Base-by-base conservation (phyloP, 2,888 invertebrate genomes). In the Pocota personata region DNA sequence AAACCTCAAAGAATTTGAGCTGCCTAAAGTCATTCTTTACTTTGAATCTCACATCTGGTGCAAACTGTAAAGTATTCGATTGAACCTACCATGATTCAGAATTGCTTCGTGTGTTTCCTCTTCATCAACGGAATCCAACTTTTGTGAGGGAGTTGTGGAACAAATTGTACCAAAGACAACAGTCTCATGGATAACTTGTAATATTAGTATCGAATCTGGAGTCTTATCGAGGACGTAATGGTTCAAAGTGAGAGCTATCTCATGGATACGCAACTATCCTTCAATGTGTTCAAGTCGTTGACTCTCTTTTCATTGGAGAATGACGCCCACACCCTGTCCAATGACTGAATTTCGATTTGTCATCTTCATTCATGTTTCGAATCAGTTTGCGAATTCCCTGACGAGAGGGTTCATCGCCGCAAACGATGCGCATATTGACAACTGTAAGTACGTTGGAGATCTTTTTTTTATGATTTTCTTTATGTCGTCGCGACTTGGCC, bases 401-500 rank as follows among this genome's bases (percentile, higher is more conserved):
- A 4, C 94, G 91, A 32, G 93, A 93, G 5, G 93, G 93, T 71
- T 94, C 94, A 87, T 94, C 94, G 0, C 94, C 94, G 69, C 93
- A 92, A 16, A 92, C 92, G 12, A 94, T 90, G 37, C 92, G 92
- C 88, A 94, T 88, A 19, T 93, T 93, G 57, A 93, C 94, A 72
- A 93, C 60, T 82, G 93, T 89, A 88, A 93, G 19, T 78, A 93
- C 89, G 89, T 92, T 88, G 82, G 91, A 64, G 73, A 90, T 89
- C 89, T n/a, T n/a, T 92, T 91, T 79, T 91, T 87, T 87, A 89
- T 64, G 80, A 91, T 91, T 77, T 91, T 92, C 57, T 91, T 91
- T 10, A 94, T 89, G 77, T 94, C 93, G 64, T 93, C 93, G 19
- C 93, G 93, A 76, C 92, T 92, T 0, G 94, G 93, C 1, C 91